Evolutionary conservation across 1,140 invertebrate species (phyloP).

Genomic region (Samia ricini): DNA sequence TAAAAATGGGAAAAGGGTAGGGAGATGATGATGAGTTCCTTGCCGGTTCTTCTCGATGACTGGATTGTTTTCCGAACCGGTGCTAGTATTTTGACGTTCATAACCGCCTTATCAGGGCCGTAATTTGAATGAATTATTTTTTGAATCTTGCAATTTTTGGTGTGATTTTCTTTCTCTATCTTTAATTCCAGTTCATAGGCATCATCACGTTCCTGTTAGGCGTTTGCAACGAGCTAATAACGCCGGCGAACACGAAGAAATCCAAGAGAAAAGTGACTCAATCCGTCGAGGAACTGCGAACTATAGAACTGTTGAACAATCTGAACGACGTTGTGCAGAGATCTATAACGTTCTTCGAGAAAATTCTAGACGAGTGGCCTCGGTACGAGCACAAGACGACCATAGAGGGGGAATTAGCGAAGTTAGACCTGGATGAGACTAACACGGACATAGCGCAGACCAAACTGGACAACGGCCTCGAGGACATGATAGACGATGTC

Average conservation of each 20-base stretch:
- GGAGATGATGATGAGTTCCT: too few relatives aligned
- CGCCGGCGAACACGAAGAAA: conserved; percentile 51
- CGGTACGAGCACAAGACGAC: conserved; percentile 37
- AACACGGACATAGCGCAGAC: conserved; percentile 44
- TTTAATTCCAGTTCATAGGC: conserved; percentile 56
- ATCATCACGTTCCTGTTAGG: conserved; percentile 56
- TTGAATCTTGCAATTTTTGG: too few relatives aligned
- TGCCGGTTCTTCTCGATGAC: too few relatives aligned
- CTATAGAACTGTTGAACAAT: conserved; percentile 41
- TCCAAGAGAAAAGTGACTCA: conserved; percentile 58
- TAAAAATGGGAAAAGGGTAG: too few relatives aligned
- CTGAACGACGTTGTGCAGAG: conserved; percentile 51
- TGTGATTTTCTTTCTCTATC: neutral
- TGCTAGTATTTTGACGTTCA: too few relatives aligned
- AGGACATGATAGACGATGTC: conserved; percentile 50
- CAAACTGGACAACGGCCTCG: conserved; percentile 45
- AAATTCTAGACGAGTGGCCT: conserved; percentile 56
- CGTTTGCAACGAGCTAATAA: conserved; percentile 53
- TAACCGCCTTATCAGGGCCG: too few relatives aligned
- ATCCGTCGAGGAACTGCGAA: conserved; percentile 57
- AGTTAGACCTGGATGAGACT: conserved; percentile 38
- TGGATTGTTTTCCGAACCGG: too few relatives aligned
- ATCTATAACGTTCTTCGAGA: conserved; percentile 40
- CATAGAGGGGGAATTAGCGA: conserved; percentile 38
- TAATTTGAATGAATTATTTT: too few relatives aligned